Base-by-base conservation (phyloP, 2,888 invertebrate species). In the Thymelicus sylvestris region DNA sequence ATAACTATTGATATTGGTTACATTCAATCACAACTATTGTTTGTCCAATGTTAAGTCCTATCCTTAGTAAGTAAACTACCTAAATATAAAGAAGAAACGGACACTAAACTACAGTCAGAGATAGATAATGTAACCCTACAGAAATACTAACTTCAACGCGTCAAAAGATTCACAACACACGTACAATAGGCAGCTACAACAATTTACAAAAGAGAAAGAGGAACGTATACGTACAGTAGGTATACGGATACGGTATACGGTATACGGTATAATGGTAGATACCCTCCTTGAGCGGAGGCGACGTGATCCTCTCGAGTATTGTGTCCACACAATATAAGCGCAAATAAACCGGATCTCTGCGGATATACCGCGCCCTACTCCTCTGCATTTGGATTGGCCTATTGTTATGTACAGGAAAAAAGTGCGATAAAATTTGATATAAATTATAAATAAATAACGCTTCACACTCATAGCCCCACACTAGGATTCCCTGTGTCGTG, bases 251-350 rank as follows among this genome's bases (percentile, higher is more conserved):
- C n/a, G 31, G 15, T 50, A 63, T 44, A 44, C 8, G 44, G 44
- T 41, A n/a, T n/a, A 41, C 41, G 10, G 41, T 41, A 41, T 10
- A 41, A 8, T 7, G 7, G 41, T 44, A 19, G 19, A 6, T 19
- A 13, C 47, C 67, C 61, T 60, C 13, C 44, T 39, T 60, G 24
- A 66, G 55, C 47, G 64, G 61, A 59, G 79, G 82, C 82, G 83
- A 80, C 82, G 78, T 82, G 81, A 85, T 84, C 83, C 79, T 80
- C 79, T 80, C 85, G 83, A 92, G 92, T 87, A 91, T 91, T 91
- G 90, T 90, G 92, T 92, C 92, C 91, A 91, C 92, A 93, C 93
- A 93, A 93, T 93, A 91, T 90, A 86, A 83, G 90, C 88, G 90
- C 93, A 93, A 93, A 93, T 92, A 93, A 90, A 90, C 90, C 89